A percentile compares a stretch with the other conserved stretches of the same genome.
Evolutionary conservation across 2,113 vertebrate species (phyloP).

Genomic region (Trogon surrucura): DNA sequence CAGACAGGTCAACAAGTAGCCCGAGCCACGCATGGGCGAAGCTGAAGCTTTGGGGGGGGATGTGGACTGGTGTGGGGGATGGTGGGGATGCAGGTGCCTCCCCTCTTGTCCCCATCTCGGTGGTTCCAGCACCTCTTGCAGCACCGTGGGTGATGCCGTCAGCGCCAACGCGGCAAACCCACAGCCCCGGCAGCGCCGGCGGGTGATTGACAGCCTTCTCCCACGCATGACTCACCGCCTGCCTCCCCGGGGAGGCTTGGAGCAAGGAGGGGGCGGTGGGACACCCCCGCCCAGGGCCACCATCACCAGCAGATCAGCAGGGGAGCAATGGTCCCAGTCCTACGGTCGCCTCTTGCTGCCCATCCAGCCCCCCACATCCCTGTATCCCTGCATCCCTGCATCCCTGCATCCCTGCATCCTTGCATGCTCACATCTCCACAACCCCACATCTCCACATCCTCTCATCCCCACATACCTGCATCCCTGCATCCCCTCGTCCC

Average conservation of each 20-base stretch:
- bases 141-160: neutral
- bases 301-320: neutral
- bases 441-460: neutral
- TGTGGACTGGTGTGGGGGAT: neutral
- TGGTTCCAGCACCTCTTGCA: neutral
- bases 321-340: neutral
- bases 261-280: neutral
- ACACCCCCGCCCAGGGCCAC: neutral
- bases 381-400: too few relatives aligned
- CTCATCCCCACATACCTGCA: too few relatives aligned
- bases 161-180: neutral
- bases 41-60: fast-evolving
- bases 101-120: neutral
- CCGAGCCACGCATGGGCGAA: neutral
- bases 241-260: neutral
- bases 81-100: neutral
- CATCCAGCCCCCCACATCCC: neutral
- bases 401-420: neutral
- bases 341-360: neutral
- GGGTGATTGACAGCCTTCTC: neutral
- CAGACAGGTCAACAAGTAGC: neutral
- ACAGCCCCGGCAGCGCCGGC: neutral
- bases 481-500: neutral
- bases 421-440: neutral
- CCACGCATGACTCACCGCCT: neutral